Conservation (phyloP, 1,140 invertebrate species). For the Bilobella aurantiaca region DNA sequence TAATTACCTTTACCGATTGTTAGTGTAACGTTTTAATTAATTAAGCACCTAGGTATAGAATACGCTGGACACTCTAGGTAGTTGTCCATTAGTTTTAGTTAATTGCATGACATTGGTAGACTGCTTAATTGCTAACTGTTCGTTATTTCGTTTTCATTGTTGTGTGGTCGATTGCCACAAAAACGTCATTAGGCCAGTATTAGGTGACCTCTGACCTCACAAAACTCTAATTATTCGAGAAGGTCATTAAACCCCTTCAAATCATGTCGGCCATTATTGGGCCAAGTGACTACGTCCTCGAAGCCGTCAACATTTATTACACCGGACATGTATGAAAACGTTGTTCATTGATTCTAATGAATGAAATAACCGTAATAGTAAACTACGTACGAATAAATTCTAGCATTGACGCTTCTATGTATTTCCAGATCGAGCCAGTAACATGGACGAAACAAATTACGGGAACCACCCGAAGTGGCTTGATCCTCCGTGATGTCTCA, state of each 20-base stretch:
- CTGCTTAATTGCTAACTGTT: no score
- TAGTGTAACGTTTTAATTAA: no score
- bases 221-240: no score
- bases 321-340: slow-evolving; percentile 64
- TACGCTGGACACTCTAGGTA: no score
- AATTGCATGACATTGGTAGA: no score
- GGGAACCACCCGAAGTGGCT: slow-evolving; percentile 63
- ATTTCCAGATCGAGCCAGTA: slow-evolving; percentile 59
- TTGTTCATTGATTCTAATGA: not conserved
- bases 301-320: slow-evolving; percentile 77
- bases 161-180: no score
- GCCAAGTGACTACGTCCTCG: slow-evolving; percentile 67
- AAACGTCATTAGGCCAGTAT: no score
- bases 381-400: not conserved
- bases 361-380: not conserved
- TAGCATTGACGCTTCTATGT: not conserved
- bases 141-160: no score
- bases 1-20: no score
- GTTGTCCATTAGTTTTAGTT: no score
- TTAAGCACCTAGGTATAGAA: no score
- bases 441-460: slow-evolving; percentile 65
- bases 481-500: slow-evolving; percentile 82
- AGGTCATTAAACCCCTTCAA: not conserved
- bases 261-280: slow-evolving; percentile 21
- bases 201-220: no score